These are phyloP conservation scores for Drosophila subpulchrella DNA, from an alignment of 1,140 invertebrate genomes.

Conservation along the genomic window DNA sequence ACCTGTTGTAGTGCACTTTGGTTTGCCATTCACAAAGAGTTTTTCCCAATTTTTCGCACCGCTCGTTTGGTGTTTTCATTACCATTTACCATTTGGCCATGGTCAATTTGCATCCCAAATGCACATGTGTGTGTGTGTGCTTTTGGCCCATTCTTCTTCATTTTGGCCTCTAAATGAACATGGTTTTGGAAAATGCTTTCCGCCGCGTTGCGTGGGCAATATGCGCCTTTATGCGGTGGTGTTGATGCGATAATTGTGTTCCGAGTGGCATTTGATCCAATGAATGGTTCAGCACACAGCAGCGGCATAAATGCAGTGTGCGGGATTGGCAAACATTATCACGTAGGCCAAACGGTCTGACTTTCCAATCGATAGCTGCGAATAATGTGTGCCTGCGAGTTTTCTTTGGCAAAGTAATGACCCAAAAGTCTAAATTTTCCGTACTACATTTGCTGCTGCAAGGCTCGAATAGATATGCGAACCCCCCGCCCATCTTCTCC, in stretches of 20 bases:
- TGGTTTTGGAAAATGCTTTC: conserved; percentile 55
- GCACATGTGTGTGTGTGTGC: neutral
- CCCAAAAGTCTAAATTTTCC: conserved; percentile 61
- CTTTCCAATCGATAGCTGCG: conserved; percentile 7
- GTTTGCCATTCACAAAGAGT: conserved; percentile 1
- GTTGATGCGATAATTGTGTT: conserved; percentile 57
- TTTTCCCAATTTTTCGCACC: conserved; percentile 1
- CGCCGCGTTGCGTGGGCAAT: conserved; percentile 43
- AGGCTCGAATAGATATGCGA: conserved; percentile 45
- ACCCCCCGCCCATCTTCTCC: conserved; percentile 10
- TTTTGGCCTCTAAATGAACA: conserved; percentile 23
- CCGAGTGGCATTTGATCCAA: conserved; percentile 55
- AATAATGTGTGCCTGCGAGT: conserved; percentile 11
- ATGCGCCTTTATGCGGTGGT: conserved; percentile 22
- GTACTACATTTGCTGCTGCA: conserved; percentile 50
- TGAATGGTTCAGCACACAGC: conserved; percentile 28
- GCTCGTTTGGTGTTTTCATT: conserved; percentile 22
- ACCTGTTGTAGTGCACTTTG: conserved; percentile 1
- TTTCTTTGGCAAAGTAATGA: conserved; percentile 59
- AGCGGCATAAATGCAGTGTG: conserved; percentile 33
- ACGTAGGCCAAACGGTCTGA: neutral
- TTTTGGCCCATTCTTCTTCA: conserved; percentile 18
- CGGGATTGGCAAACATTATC: conserved; percentile 5
- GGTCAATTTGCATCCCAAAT: conserved; percentile 64
- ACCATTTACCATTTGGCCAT: conserved; percentile 50